These are phyloP conservation scores for Oscheius onirici DNA, from an alignment of 2,888 invertebrate species.

Conservation along the genomic window DNA sequence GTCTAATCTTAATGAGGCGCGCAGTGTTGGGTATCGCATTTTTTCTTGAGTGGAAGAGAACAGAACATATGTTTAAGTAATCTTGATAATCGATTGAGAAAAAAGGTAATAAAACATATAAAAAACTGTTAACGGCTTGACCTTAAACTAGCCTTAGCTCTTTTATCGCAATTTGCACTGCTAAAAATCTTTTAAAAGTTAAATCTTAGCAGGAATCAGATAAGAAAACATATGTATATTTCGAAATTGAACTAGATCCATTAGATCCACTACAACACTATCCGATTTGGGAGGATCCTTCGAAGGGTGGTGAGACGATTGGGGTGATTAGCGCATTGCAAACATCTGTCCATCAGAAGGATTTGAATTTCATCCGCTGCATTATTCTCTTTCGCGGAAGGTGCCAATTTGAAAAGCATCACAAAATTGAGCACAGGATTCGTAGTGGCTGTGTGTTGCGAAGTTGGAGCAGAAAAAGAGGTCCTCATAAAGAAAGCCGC, in stretches of 20 bases:
- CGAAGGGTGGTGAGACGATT: neutral
- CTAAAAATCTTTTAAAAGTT: no score
- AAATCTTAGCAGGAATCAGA: no score
- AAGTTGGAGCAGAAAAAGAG: neutral
- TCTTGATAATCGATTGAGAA: no score
- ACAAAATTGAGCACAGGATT: neutral
- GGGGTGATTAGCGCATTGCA: constrained; percentile 27
- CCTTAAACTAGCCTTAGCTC: no score
- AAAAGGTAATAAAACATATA: no score
- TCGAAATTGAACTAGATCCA: no score
- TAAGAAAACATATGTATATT: no score
- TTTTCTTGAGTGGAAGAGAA: neutral
- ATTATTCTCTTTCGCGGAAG: neutral
- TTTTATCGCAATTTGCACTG: no score
- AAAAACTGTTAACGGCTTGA: no score
- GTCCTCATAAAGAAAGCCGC: neutral
- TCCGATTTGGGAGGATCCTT: no score
- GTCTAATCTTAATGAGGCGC: constrained; percentile 24
- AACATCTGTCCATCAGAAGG: constrained; percentile 25
- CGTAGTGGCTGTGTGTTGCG: neutral
- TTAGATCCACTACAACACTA: no score
- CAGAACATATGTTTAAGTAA: no score
- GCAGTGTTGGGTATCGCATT: constrained; percentile 18
- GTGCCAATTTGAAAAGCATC: neutral
- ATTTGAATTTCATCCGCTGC: constrained; percentile 9